Base-by-base conservation (phyloP, 2,888 invertebrate genomes). In the Nematopogon swammerdamellus region DNA sequence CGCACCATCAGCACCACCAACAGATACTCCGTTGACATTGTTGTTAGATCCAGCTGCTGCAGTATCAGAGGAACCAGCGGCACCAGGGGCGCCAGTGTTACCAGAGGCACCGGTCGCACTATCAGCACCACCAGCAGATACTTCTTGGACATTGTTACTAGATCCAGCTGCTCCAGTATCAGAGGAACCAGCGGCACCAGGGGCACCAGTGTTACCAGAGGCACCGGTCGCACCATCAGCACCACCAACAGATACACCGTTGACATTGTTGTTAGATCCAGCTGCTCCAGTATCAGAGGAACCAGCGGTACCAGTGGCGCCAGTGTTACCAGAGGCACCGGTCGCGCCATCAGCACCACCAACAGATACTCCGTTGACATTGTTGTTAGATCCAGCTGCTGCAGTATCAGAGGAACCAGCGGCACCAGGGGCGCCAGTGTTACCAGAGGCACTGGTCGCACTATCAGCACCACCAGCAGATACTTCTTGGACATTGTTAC, bases 401-500 rank as follows among this genome's bases (percentile, higher is more conserved):
- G 44, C 30, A 46, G 43, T 36, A 20, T 36, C 44, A 29, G 16
- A 2, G 11, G 29, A 30, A 30, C 30, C 17, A 14, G 44, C 45
- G 3, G 19, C 45, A n/a, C 46, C 52, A 46, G 45, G 25, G 18
- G 43, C 50, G 25, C 16, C 48, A 18, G 25, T 29, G 8, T n/a
- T 50, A 30, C 46, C 44, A 29, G 16, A 2, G 11, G 29, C 36
- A 30, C 30, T n/a, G 8, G 44, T 44, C 2, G 19, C 45, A n/a
- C 46, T 51, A 46, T 43, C 25, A 18, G 43, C 50, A 25, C 16
- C 48, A 18, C 46, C 46, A 25, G 30, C 47, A 18, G 30, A 46
- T 42, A 17, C 10, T 19, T 11, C 20, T 50, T n/a, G 25, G 8
- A 4, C 25, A 25, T 25, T 25, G 25, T 25, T 25, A 6, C 25